These are phyloP conservation scores for Tetragonisca angustula DNA, from an alignment of 2,888 invertebrate species.

Conservation along the genomic window DNA sequence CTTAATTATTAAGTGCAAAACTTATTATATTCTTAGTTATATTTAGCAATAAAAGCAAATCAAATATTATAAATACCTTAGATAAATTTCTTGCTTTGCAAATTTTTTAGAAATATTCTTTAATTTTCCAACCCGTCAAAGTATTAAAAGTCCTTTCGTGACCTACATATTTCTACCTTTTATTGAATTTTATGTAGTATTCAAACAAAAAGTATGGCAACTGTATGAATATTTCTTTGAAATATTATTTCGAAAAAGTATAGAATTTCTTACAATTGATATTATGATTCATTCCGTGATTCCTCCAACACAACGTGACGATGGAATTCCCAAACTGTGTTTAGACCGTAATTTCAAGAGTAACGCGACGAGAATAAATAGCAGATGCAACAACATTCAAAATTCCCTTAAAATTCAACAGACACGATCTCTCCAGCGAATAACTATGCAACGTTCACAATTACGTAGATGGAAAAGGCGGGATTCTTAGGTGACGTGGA, in stretches of 20 bases:
- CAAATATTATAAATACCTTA: no score
- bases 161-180: no score
- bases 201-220: neutral
- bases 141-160: no score
- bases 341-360: neutral
- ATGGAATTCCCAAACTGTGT: neutral
- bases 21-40: no score
- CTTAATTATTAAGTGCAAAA: no score
- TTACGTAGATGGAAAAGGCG: conserved; percentile 35
- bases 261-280: neutral
- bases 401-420: neutral
- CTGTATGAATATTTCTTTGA: neutral
- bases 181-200: neutral
- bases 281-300: neutral
- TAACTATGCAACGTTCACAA: conserved; percentile 8
- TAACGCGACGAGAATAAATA: neutral
- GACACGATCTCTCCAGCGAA: no score
- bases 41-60: no score
- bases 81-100: no score
- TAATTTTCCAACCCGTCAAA: no score
- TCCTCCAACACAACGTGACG: neutral
- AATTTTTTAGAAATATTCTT: no score
- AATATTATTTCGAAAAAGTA: neutral
- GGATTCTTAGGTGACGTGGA: conserved; percentile 51
- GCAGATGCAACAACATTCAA: neutral